Evolutionary conservation across 2,888 invertebrate species (phyloP).

Genomic region (Diploptera punctata): DNA sequence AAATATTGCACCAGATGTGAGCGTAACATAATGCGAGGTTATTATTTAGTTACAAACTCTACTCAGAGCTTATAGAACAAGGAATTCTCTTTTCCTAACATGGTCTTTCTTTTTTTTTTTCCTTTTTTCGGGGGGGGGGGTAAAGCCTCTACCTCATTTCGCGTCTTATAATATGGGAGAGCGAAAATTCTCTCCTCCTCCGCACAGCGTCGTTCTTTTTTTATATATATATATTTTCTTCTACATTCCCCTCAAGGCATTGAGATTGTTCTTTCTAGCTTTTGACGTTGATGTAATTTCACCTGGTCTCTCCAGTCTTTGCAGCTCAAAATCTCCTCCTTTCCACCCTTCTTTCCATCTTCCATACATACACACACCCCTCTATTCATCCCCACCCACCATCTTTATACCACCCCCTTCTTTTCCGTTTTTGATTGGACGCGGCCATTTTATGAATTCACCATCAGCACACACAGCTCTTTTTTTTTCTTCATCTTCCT

Average conservation of each 20-base stretch:
- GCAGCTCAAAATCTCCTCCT: conserved; percentile 11
- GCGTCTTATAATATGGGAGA: conserved; percentile 29
- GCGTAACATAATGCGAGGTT: background rate
- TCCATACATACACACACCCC: conserved; percentile 1
- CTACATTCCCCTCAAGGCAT: conserved; percentile 31
- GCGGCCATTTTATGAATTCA: conserved; percentile 45
- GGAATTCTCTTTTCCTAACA: too few relatives aligned
- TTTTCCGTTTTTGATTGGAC: conserved; percentile 44
- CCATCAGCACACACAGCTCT: conserved; percentile 30
- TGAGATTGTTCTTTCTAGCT: conserved; percentile 38
- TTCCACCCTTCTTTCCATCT: conserved; percentile 18
- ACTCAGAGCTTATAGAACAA: background rate
- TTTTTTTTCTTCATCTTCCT: conserved; percentile 25
- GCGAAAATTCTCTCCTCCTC: conserved; percentile 6
- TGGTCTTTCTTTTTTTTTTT: too few relatives aligned
- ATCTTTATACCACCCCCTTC: conserved; percentile 22
- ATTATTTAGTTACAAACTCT: conserved; percentile 2
- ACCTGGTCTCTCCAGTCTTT: conserved; percentile 32
- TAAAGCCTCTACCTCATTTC: conserved; percentile 10
- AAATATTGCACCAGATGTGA: background rate
- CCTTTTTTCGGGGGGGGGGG: background rate
- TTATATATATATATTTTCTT: conserved; percentile 22
- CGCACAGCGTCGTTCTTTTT: conserved; percentile 1
- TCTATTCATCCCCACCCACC: conserved; percentile 20
- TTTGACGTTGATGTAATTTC: conserved; percentile 44